Evolutionary conservation across 2,113 vertebrate species (phyloP).

Genomic region (Cathartes aura): DNA sequence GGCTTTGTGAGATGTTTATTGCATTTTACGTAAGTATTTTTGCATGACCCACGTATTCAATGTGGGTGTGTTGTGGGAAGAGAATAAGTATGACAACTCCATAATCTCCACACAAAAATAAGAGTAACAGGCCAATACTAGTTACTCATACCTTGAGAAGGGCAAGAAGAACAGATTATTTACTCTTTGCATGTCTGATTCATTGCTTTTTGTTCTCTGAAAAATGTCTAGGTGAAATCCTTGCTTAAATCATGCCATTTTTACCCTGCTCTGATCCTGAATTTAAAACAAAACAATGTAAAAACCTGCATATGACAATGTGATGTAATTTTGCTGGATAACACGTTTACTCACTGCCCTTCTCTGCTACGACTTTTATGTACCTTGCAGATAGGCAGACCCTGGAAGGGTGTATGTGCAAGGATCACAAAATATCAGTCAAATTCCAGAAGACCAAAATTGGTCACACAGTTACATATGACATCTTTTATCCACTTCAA

Average conservation of each 20-base stretch:
- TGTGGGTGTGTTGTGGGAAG: slow-evolving; percentile 18
- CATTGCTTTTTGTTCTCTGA: background rate
- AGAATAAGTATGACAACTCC: background rate
- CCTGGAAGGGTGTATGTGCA: background rate
- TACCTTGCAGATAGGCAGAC: background rate
- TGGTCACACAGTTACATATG: background rate
- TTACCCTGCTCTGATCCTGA: background rate
- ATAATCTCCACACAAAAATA: background rate
- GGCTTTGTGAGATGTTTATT: background rate
- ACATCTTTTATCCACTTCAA: background rate
- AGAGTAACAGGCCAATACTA: background rate
- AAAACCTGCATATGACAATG: background rate
- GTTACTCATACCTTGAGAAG: slow-evolving; percentile 19
- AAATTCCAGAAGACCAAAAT: background rate
- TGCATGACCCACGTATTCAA: background rate
- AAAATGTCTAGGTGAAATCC: background rate
- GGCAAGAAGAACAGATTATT: background rate
- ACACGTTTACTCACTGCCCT: background rate
- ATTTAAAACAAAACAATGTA: background rate
- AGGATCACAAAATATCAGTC: background rate
- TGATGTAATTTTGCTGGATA: background rate
- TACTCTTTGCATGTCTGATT: background rate
- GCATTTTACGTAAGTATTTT: background rate
- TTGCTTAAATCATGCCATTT: background rate
- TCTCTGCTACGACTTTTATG: background rate